Evolutionary conservation across 2,113 vertebrate species (phyloP), one percentile per base, ranked within the genome.

Genomic region (Chloebia gouldiae): DNA sequence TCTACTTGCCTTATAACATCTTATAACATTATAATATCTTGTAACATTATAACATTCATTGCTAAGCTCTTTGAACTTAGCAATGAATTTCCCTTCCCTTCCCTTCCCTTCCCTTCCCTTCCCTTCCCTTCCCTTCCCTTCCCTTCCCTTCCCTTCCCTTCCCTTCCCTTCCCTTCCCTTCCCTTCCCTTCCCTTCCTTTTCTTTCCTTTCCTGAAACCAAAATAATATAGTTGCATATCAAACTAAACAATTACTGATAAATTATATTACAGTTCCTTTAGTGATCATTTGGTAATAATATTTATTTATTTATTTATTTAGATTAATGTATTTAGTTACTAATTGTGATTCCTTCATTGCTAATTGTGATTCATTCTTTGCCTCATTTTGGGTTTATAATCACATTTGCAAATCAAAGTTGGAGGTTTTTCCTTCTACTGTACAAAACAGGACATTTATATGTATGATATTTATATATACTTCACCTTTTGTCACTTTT

Each of bases 401-500:
- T 81, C 24, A 23, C 28, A 61, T 73, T 91, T 92, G 39, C 47
- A 81, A 86, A 92, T 81, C 24, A 75, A 60, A 69, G 39, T 54
- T 49, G 2, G 6, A 2, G 0, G 2, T 35, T 81, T 92, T 93
- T 88, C 86, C 57, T 93, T 96, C 61, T 93, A 66, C 94, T 88
- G 77, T 95, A 88, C 83, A 49, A 77, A 97, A 96, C 91, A 90
- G 92, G 95, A 94, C 88, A 89, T 96, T 97, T 95, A 81, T 94
- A 84, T 92, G 85, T 94, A 91, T 92, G 95, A 95, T 96, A 95
- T 96, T 96, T 97, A 86, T 96, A 96, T 96, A 91, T 88, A 95
- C 76, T 97, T 96, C 94, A 96, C 93, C 97, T 97, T 97, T 97
- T 98, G 91, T 96, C 95, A 85, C 97, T 97, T 97, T 97, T 95